A percentile compares a stretch with the other conserved stretches of the same genome.
These are phyloP conservation scores for Rhynchophorus ferrugineus DNA, from an alignment of 1,140 invertebrate species.

Conservation along the genomic window DNA sequence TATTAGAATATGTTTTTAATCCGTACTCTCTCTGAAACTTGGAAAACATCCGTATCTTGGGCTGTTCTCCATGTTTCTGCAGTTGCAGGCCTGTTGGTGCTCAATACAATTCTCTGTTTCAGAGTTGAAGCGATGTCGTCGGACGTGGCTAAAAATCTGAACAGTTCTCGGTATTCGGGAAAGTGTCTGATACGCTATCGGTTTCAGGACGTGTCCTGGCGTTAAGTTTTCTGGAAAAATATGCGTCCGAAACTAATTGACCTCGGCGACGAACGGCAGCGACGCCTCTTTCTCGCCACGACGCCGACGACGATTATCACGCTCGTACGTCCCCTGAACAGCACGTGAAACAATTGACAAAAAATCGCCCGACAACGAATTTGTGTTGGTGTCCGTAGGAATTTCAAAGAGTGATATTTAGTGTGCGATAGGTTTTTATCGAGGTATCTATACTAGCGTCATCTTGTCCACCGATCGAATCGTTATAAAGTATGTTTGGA, in stretches of 20 bases:
- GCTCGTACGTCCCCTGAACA: too few relatives aligned
- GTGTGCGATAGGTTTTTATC: not conserved
- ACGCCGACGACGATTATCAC: too few relatives aligned
- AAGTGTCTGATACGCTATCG: not conserved
- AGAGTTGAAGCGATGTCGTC: not conserved
- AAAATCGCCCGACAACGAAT: not conserved
- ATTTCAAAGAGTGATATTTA: not conserved
- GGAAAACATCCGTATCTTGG: too few relatives aligned
- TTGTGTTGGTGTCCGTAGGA: not conserved
- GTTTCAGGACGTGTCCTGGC: not conserved
- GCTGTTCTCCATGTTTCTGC: too few relatives aligned
- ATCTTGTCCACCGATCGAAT: too few relatives aligned
- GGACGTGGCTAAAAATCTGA: not conserved
- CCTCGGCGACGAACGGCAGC: slow-evolving; percentile 27
- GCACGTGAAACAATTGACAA: too few relatives aligned
- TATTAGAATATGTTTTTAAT: too few relatives aligned
- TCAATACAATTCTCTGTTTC: not conserved
- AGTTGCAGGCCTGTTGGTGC: too few relatives aligned
- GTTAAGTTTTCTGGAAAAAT: not conserved
- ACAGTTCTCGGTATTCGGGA: not conserved
- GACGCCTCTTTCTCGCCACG: slow-evolving; percentile 30
- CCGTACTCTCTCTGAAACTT: too few relatives aligned
- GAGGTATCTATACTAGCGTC: too few relatives aligned
- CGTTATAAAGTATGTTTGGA: too few relatives aligned
- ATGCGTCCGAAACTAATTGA: slow-evolving; percentile 15